phyloP scores from a whole-genome alignment of 2,888 invertebrate species.

The Octonoba sinensis region DNA sequence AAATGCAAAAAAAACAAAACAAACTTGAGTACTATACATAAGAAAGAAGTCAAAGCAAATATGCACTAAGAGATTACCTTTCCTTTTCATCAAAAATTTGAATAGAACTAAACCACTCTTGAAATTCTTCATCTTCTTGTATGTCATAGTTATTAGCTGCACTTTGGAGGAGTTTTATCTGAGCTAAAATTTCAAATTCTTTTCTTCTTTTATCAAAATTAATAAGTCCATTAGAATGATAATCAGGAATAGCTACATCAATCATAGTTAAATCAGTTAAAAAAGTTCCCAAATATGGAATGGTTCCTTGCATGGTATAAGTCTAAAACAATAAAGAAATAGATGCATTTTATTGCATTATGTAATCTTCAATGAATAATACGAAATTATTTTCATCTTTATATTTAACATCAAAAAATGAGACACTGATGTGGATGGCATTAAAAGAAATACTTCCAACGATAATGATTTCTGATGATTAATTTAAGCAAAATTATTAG shows the following conservation, averaged over 20 bases:
- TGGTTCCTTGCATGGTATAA: conserved; percentile 78
- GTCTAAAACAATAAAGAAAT: conserved; percentile 23
- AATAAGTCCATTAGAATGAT: conserved; percentile 78
- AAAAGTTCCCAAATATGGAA: conserved; percentile 97
- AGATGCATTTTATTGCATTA: background rate
- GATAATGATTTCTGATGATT: no score
- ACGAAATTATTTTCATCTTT: background rate
- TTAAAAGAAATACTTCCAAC: background rate
- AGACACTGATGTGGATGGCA: background rate
- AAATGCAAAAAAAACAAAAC: background rate
- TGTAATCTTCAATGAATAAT: background rate
- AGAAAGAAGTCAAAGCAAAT: background rate
- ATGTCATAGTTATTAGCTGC: conserved; percentile 96
- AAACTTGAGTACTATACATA: no score
- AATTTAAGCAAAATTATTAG: background rate
- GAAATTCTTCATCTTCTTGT: conserved; percentile 86
- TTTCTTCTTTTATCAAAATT: conserved; percentile 98
- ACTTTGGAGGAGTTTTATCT: conserved; percentile 93
- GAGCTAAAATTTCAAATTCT: conserved; percentile 97
- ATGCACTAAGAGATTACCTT: conserved; percentile 72
- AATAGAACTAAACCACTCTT: conserved; percentile 95
- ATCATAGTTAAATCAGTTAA: conserved; percentile 99
- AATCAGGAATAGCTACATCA: conserved; percentile 77
- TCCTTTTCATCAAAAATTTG: conserved; percentile 92
- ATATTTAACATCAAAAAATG: background rate